Conservation (phyloP, 2,888 invertebrate genomes). For the Camponotus fellah region DNA sequence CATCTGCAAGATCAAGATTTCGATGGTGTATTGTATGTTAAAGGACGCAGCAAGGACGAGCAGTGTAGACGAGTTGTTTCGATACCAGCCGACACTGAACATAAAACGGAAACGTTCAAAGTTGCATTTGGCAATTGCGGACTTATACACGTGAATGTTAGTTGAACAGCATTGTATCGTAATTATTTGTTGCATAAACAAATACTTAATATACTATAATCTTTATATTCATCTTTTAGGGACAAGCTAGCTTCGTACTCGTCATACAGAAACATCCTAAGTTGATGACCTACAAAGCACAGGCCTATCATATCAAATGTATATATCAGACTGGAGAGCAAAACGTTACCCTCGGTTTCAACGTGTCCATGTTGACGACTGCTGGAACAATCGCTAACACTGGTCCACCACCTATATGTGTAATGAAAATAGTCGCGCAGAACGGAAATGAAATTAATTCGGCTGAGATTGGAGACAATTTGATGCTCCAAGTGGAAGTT, state of each 20-base stretch:
- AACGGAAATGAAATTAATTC: slow-evolving; percentile 96
- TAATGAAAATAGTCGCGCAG: slow-evolving; percentile 96
- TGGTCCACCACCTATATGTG: slow-evolving; percentile 96
- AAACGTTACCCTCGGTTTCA: slow-evolving; percentile 96
- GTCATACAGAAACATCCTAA: slow-evolving; percentile 99
- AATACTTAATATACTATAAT: slow-evolving; percentile 1
- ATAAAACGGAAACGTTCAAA: slow-evolving; percentile 89
- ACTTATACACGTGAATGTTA: slow-evolving; percentile 95
- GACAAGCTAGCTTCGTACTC: slow-evolving; percentile 96
- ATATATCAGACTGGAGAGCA: slow-evolving; percentile 97
- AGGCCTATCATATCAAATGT: slow-evolving; percentile 98
- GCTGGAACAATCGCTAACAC: slow-evolving; percentile 98
- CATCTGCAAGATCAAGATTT: slow-evolving; percentile 89
- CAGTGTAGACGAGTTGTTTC: slow-evolving; percentile 94
- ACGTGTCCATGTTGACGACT: slow-evolving; percentile 97
- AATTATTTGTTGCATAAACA: neutral
- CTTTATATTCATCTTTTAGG: slow-evolving; percentile 86
- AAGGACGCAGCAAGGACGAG: slow-evolving; percentile 97
- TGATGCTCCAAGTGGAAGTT: slow-evolving; percentile 94
- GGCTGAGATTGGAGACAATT: slow-evolving; percentile 96
- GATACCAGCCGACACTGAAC: slow-evolving; percentile 89
- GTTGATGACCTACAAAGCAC: slow-evolving; percentile 96
- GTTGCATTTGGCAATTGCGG: slow-evolving; percentile 97
- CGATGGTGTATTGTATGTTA: slow-evolving; percentile 96
- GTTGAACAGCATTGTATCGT: slow-evolving; percentile 79